These are phyloP conservation scores for Clanis bilineata DNA, from an alignment of 2,888 invertebrate species.

Conservation along the genomic window DNA sequence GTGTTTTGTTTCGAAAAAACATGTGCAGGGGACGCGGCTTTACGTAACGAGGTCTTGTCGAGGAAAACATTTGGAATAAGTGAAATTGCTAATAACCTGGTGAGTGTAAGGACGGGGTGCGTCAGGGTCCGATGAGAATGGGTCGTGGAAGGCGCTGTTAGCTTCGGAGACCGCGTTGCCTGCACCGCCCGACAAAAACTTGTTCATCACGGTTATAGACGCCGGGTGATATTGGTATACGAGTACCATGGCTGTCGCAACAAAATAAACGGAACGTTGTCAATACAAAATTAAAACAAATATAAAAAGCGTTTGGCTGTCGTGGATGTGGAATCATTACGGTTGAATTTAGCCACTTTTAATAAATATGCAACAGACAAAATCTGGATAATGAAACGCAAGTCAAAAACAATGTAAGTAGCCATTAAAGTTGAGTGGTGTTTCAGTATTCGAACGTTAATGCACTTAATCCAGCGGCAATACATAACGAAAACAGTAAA, in stretches of 20 bases:
- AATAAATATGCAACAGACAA: not conserved
- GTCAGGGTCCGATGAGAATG: constrained; percentile 92
- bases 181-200: constrained; percentile 86
- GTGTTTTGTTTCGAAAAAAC: too few relatives aligned
- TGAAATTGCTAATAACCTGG: constrained; percentile 63
- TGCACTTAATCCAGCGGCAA: too few relatives aligned
- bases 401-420: too few relatives aligned
- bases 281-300: not conserved
- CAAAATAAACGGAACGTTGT: not conserved
- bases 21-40: too few relatives aligned
- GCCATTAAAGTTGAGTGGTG: too few relatives aligned
- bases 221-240: constrained; percentile 98
- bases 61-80: not conserved
- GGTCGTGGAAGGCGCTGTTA: constrained; percentile 69
- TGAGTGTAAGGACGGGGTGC: constrained; percentile 91
- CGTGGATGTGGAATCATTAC: not conserved
- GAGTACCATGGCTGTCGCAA: constrained; percentile 92
- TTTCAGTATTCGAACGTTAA: too few relatives aligned
- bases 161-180: constrained; percentile 42
- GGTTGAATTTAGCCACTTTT: not conserved
- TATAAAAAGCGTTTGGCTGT: not conserved
- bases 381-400: too few relatives aligned
- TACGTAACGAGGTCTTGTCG: not conserved
- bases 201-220: constrained; percentile 92
- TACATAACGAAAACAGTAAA: too few relatives aligned